phyloP scores from a whole-genome alignment of 2,888 invertebrate genomes.

The Ophion slaviceki region DNA sequence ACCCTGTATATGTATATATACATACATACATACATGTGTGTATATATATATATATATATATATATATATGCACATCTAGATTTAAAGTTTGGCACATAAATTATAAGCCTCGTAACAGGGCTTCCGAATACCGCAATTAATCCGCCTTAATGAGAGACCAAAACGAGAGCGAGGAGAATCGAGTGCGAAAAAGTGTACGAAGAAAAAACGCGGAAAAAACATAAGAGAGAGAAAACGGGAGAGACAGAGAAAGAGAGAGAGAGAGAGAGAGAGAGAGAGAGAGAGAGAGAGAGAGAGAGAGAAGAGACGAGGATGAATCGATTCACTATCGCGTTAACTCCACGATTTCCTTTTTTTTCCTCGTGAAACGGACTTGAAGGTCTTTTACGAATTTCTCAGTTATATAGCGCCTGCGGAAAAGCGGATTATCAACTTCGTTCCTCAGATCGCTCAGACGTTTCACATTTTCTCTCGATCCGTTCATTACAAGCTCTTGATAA shows the following conservation, averaged over 20 bases:
- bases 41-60: too few species aligned
- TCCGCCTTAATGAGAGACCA: constrained; percentile 57
- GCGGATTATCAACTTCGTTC: constrained; percentile 15
- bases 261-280: not conserved
- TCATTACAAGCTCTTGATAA: constrained; percentile 45
- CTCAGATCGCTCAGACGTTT: constrained; percentile 20
- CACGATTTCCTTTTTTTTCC: not conserved
- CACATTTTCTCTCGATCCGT: constrained; percentile 24
- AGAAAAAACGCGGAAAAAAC: constrained; percentile 23
- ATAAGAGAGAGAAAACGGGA: not conserved
- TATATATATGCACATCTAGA: constrained; percentile 12
- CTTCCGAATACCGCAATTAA: constrained; percentile 55
- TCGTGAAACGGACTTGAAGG: not conserved
- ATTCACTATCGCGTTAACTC: constrained; percentile 27
- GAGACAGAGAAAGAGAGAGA: not conserved
- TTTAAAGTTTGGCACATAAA: constrained; percentile 51
- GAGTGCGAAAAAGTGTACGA: not conserved
- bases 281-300: not conserved
- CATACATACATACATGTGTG: constrained; percentile 25
- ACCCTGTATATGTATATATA: not conserved
- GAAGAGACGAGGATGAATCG: constrained; percentile 15
- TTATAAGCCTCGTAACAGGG: constrained; percentile 30
- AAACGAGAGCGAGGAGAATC: constrained; percentile 14
- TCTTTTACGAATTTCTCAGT: constrained; percentile 9
- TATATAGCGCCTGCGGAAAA: constrained; percentile 1